Conservation (phyloP, 2,113 vertebrate genomes). For the Gymnorhina tibicen region DNA sequence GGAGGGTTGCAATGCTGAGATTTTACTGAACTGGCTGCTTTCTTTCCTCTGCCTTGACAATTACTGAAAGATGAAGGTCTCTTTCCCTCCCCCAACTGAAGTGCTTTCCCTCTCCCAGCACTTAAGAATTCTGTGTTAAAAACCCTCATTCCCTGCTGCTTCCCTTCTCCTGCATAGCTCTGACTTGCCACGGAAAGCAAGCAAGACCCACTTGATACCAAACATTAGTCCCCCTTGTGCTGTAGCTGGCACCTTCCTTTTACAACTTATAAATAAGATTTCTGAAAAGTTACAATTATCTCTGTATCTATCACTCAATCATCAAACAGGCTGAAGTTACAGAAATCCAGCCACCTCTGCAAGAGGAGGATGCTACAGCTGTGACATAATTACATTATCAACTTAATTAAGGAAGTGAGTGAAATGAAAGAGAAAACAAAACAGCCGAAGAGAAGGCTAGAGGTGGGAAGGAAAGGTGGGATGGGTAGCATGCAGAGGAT, state of each 20-base stretch:
- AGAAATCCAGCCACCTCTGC: constrained; percentile 62
- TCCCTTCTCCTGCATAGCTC: not conserved
- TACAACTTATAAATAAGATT: constrained; percentile 13
- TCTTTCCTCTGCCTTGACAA: not conserved
- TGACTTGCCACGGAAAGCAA: not conserved
- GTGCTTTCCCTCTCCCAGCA: not conserved
- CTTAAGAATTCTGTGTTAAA: not conserved
- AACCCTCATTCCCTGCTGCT: not conserved
- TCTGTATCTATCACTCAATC: constrained; percentile 46
- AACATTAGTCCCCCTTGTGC: not conserved
- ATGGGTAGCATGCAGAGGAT: constrained; percentile 56
- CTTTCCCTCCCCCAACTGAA: not conserved
- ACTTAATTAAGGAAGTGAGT: constrained; percentile 69
- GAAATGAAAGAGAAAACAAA: constrained; percentile 65
- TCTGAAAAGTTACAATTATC: constrained; percentile 60
- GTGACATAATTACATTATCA: constrained; percentile 70
- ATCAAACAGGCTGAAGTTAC: constrained; percentile 57
- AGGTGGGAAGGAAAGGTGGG: constrained; percentile 61
- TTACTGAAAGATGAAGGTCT: not conserved
- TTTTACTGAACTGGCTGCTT: not conserved
- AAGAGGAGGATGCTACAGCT: constrained; percentile 68
- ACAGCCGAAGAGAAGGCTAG: constrained; percentile 55
- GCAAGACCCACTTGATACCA: not conserved
- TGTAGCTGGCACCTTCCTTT: not conserved
- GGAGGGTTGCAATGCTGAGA: not conserved